Evolutionary conservation across 1,140 invertebrate species (phyloP), one percentile per base, ranked within the genome.

Genomic region (Eriocheir sinensis): DNA sequence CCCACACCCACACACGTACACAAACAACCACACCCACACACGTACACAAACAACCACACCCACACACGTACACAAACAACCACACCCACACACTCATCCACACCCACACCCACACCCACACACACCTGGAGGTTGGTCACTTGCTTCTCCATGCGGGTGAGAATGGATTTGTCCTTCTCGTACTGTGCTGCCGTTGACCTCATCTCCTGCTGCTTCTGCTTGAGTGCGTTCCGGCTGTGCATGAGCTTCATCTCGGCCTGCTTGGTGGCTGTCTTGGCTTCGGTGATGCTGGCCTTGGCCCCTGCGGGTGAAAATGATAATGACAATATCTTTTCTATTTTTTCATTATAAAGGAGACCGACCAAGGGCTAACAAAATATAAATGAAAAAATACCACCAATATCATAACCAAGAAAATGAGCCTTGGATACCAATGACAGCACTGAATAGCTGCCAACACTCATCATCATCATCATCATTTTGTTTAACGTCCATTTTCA

Each of bases 191-290:
- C 98, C 89, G 98, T 98, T 85, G 97, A 97, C 88, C 97, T 97
- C 95, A 98, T 97, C 95, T 98, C 98, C 40, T 97, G 97, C 96
- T 98, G 97, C 96, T 98, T 98, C 60, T 97, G 97, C 79, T 97
- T 97, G 1, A 99, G 96, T 88, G 98, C 97, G 41, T 97, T 97
- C 95, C 98, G 97, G 2, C 97, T 97, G 96, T 98, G 98, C 91
- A 97, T 97, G 93, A 99, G 97, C 96, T 98, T 98, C 98, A 99
- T 98, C 95, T 97, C 97, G 17, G 98, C 98, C 94, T 98, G 98
- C 95, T 98, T 98, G 12, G 98, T 97, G 86, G 98, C 98, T 0
- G 98, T 99, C 96, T 98, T 98, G 0, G 98, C 98, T 96, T 98
- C 97, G 30, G 98, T 98, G 9, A 98, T 97, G 91, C 97, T 97